These are phyloP conservation scores for Xiphydria camelus DNA, from an alignment of 2,888 invertebrate genomes.

Conservation along the genomic window DNA sequence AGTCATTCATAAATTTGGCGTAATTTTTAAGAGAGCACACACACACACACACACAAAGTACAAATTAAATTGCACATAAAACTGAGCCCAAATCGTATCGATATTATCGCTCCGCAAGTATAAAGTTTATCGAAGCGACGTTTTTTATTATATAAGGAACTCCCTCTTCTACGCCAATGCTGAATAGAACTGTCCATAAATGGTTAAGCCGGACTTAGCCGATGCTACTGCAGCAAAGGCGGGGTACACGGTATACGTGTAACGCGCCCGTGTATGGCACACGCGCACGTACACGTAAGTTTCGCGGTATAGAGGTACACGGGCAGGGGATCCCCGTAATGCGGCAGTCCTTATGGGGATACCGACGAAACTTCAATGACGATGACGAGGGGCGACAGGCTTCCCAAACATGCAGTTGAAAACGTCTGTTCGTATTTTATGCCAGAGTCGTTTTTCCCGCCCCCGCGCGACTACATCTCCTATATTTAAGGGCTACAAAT, in stretches of 20 bases:
- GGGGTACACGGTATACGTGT: conserved; percentile 25
- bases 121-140: too few species aligned
- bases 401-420: conserved; percentile 52
- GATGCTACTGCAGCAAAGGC: conserved; percentile 31
- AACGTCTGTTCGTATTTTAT: conserved; percentile 55
- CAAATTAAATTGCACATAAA: too few species aligned
- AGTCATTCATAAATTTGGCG: too few species aligned
- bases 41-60: too few species aligned
- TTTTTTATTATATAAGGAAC: too few species aligned
- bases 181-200: conserved; percentile 38
- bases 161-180: too few species aligned
- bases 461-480: too few species aligned
- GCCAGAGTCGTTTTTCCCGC: conserved; percentile 47
- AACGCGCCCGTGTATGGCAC: conserved; percentile 16
- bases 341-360: conserved; percentile 24
- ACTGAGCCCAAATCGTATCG: too few species aligned
- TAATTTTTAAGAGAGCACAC: too few species aligned
- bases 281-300: conserved; percentile 25
- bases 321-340: conserved; percentile 29
- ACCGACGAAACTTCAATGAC: conserved; percentile 45
- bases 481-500: too few species aligned
- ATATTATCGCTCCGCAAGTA: too few species aligned
- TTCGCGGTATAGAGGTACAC: conserved; percentile 18
- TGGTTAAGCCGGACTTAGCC: conserved; percentile 43
- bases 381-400: conserved; percentile 55